phyloP scores from a whole-genome alignment of 1,140 invertebrate genomes.

The Drosophila trapezifrons region DNA sequence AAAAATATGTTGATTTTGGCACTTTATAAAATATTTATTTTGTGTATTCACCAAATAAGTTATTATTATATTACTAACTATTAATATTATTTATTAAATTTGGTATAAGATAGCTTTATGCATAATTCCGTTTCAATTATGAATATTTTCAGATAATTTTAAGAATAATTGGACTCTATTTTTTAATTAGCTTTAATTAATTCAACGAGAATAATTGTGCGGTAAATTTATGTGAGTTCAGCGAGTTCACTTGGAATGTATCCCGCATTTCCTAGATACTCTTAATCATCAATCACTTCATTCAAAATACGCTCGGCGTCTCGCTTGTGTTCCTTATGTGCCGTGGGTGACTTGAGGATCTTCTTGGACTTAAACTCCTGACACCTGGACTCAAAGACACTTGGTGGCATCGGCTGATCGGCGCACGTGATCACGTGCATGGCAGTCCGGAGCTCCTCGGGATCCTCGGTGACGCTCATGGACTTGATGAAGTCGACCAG shows the following conservation, averaged over 20 bases:
- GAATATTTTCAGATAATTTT: neutral
- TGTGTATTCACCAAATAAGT: too few species aligned
- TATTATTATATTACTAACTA: too few species aligned
- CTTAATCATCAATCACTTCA: neutral
- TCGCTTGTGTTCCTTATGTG: constrained; percentile 24
- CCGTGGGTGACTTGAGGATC: constrained; percentile 28
- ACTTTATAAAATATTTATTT: too few species aligned
- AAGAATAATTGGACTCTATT: neutral
- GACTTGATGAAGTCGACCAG: constrained; percentile 72
- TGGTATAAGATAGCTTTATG: too few species aligned
- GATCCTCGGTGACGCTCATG: constrained; percentile 72
- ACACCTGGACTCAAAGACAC: constrained; percentile 55
- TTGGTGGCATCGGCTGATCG: constrained; percentile 37
- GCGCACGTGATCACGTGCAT: constrained; percentile 33
- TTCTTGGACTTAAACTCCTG: constrained; percentile 27
- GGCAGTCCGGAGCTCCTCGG: constrained; percentile 62
- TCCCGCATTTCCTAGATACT: too few species aligned
- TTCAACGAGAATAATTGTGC: neutral
- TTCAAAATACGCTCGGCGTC: constrained; percentile 12
- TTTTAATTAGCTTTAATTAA: neutral
- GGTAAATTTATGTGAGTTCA: neutral
- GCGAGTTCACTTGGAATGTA: too few species aligned
- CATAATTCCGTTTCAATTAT: too few species aligned
- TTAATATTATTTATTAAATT: too few species aligned
- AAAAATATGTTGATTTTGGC: too few species aligned